Percentiles rank a stretch among this genome's conserved stretches.
Conservation (phyloP, 2,888 invertebrate species). For the Hemicrepidius hirtus region DNA sequence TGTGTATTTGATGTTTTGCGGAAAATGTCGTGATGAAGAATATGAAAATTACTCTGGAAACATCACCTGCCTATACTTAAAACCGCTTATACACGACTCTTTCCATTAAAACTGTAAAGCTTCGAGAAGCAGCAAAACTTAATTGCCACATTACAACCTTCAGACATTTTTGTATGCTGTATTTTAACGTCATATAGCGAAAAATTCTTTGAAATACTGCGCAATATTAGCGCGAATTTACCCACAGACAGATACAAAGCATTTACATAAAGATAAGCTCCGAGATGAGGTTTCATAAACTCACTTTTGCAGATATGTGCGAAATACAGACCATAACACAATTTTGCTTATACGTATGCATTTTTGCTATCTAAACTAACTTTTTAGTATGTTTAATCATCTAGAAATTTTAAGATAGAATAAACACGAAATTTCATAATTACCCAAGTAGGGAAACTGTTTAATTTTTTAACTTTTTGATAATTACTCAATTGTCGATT, state of each 20-base stretch:
- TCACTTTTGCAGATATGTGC: constrained; percentile 22
- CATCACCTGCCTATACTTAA: constrained; percentile 10
- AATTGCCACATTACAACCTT: constrained; percentile 11
- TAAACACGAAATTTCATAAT: too few relatives aligned
- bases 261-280: constrained; percentile 9
- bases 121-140: constrained; percentile 8
- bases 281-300: constrained; percentile 4
- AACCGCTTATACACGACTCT: constrained; percentile 14
- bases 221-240: constrained; percentile 16
- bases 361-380: not conserved
- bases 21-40: not conserved
- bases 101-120: constrained; percentile 20
- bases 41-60: constrained; percentile 5
- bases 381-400: not conserved
- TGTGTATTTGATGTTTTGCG: constrained; percentile 5
- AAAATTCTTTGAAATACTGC: constrained; percentile 12
- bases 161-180: not conserved
- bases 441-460: too few relatives aligned
- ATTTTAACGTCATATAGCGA: not conserved
- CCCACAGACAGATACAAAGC: constrained; percentile 7
- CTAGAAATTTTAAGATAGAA: not conserved
- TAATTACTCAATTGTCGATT: too few relatives aligned
- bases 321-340: constrained; percentile 21
- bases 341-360: constrained; percentile 6
- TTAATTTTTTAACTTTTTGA: too few relatives aligned